Evolutionary conservation across 2,888 invertebrate species (phyloP), one percentile per base, ranked within the genome.

Genomic region (Hyppa rectilinea): DNA sequence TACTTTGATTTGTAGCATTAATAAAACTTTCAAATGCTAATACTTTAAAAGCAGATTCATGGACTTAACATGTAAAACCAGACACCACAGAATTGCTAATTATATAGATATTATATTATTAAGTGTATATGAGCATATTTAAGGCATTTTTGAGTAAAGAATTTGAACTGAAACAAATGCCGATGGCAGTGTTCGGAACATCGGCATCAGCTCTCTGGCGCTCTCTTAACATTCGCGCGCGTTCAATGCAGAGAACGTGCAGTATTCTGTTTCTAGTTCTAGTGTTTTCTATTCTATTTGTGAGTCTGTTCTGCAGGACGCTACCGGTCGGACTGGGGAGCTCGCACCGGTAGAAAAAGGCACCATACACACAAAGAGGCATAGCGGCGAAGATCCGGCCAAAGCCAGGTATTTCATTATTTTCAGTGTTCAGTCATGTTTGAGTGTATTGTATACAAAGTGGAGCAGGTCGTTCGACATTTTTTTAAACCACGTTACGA

Each of bases 331-430:
- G 34, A 90, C 93, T 0, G 96, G 96, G 4, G 97, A 97, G 79
- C 92, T 97, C 43, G 97, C 95, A 2, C 95, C 97, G 0, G 98
- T 98, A 0, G 98, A 99, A 92, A 98, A 99, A 89, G 99, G 99
- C 59, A 99, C 99, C 2, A 98, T 99, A 81, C 99, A 99, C 93
- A 99, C 99, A 0, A 99, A 99, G 92, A 96, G 99, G 34, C 99
- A 98, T 89, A 98, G 98, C 84, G 98, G 98, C 17, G 98, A 98
- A 89, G 98, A 98, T 93, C 98, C 98, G 0, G 97, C 98, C 14
- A 98, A 98, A 93, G 97, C 97, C 29, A 97, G 97, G 97, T 97
- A 73, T 26, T 45, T 61, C 3, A 26, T 6, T 26, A n/a, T 43
- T 26, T 45, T 61, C 3, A 26, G 9, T 26, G 26, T 43, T 50